Percentiles rank a stretch among this genome's conserved stretches.
Evolutionary conservation across 2,888 invertebrate genomes (phyloP).

Genomic region (Oegoconia quadripuncta): DNA sequence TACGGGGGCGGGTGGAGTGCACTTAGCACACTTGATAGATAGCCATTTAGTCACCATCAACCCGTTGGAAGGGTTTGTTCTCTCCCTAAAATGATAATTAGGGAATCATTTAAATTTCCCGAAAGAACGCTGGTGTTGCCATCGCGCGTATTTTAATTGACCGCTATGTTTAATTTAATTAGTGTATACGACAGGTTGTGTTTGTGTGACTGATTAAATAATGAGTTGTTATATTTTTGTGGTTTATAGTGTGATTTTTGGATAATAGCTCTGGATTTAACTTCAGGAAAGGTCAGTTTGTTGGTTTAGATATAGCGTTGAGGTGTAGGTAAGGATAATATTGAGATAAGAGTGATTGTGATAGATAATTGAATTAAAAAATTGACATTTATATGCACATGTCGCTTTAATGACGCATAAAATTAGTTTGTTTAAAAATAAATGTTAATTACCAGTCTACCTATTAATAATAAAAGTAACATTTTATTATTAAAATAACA

Average conservation of each 20-base stretch:
- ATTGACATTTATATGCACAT: slow-evolving; percentile 5
- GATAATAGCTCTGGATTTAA: neutral
- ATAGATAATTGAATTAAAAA: slow-evolving; percentile 1
- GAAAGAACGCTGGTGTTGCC: slow-evolving; percentile 43
- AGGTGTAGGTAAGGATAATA: too few species aligned
- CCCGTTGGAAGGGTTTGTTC: slow-evolving; percentile 58
- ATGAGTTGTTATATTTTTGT: slow-evolving; percentile 42
- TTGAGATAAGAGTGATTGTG: too few species aligned
- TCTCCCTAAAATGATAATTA: slow-evolving; percentile 29
- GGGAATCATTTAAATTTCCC: slow-evolving; percentile 27
- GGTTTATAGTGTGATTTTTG: slow-evolving; percentile 25
- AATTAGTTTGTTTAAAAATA: too few species aligned
- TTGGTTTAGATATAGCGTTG: too few species aligned
- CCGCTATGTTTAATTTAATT: slow-evolving; percentile 68
- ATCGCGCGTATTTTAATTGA: slow-evolving; percentile 60
- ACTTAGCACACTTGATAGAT: slow-evolving; percentile 64
- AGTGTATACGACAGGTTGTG: slow-evolving; percentile 40
- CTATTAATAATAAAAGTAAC: too few species aligned
- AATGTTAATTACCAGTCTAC: too few species aligned
- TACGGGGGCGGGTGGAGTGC: slow-evolving; percentile 68
- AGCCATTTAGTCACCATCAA: slow-evolving; percentile 67
- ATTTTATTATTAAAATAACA: too few species aligned
- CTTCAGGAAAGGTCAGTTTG: slow-evolving; percentile 39
- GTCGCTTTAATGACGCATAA: too few species aligned
- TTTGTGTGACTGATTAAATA: slow-evolving; percentile 62